phyloP scores from a whole-genome alignment of 2,797 vertebrate genomes.

The Cirrhinus molitorella region DNA sequence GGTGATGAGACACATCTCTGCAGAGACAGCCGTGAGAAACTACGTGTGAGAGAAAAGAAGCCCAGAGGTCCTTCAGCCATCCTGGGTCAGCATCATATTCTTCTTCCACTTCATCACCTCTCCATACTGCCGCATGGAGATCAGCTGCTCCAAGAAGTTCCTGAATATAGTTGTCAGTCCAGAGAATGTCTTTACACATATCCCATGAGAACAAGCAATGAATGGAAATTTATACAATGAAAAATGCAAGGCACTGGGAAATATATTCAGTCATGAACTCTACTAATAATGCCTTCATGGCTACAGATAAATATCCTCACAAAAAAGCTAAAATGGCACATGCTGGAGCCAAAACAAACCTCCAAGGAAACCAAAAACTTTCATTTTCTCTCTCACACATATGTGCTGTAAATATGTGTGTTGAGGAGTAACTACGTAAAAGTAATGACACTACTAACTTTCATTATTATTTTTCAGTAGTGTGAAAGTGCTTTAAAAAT shows the following conservation, averaged over 20 bases:
- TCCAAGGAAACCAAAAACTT: neutral
- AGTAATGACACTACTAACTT: neutral
- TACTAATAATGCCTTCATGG: conserved; percentile 44
- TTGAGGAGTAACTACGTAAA: neutral
- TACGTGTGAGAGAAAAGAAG: neutral
- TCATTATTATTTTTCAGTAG: neutral
- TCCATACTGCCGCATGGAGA: neutral
- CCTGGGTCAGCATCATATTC: neutral
- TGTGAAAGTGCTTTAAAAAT: neutral
- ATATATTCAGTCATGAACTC: conserved; percentile 40
- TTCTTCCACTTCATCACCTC: neutral
- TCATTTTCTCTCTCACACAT: neutral
- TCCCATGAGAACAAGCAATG: conserved; percentile 41
- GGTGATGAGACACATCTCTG: conserved; percentile 3
- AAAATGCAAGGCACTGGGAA: conserved; percentile 47
- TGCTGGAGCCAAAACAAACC: conserved; percentile 12
- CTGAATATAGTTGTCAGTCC: conserved; percentile 33
- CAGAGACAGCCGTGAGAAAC: neutral
- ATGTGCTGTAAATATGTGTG: neutral
- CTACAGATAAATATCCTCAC: conserved; percentile 21
- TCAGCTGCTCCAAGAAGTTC: conserved; percentile 5
- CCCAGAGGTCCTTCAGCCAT: conserved; percentile 15
- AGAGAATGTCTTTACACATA: conserved; percentile 16
- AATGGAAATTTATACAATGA: conserved; percentile 53
- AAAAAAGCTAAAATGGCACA: conserved; percentile 12